Conservation (phyloP, 1,140 invertebrate genomes). For the Drosophila obscura region DNA sequence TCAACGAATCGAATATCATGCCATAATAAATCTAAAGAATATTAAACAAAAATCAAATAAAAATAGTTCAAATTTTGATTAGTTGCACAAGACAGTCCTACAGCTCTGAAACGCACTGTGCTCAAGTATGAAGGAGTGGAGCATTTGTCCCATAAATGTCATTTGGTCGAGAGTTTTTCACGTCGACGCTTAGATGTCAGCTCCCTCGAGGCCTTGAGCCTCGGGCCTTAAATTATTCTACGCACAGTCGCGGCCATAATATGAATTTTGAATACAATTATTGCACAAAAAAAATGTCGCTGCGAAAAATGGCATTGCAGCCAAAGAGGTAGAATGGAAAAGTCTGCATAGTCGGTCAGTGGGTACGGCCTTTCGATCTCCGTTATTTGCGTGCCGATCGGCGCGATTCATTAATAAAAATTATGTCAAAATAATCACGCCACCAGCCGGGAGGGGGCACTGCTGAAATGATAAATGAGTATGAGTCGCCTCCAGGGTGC, state of each 20-base stretch:
- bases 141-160: conserved; percentile 81
- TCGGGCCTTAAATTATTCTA: conserved; percentile 70
- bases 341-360: conserved; percentile 69
- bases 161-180: conserved; percentile 73
- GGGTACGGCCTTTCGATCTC: conserved; percentile 21
- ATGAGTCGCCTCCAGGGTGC: conserved; percentile 55
- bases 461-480: conserved; percentile 62
- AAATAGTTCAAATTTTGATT: too few species aligned
- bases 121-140: conserved; percentile 63
- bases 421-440: conserved; percentile 78
- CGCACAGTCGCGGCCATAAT: conserved; percentile 65
- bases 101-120: conserved; percentile 10
- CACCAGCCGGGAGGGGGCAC: conserved; percentile 30
- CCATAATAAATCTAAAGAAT: background rate
- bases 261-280: conserved; percentile 80
- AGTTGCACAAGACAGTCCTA: background rate
- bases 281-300: conserved; percentile 63
- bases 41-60: too few species aligned
- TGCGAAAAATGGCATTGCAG: conserved; percentile 35
- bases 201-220: conserved; percentile 54
- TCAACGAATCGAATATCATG: too few species aligned
- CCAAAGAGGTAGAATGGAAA: conserved; percentile 20
- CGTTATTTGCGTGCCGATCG: conserved; percentile 35
- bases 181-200: conserved; percentile 57
- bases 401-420: conserved; percentile 66